Conservation (phyloP, 1,140 invertebrate genomes). For the Sarcophaga peregrina region DNA sequence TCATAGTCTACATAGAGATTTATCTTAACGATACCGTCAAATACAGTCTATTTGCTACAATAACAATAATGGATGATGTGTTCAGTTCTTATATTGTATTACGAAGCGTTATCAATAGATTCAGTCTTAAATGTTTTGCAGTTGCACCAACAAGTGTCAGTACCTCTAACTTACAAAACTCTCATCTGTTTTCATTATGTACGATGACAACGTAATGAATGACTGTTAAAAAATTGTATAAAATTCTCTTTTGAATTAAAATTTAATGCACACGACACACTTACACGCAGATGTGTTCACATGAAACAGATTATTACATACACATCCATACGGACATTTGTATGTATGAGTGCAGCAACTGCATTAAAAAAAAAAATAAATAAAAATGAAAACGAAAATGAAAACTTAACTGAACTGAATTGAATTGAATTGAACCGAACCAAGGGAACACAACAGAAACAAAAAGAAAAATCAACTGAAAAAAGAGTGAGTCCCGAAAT, state of each 20-base stretch:
- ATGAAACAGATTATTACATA: neutral
- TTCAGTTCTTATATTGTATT: too few species aligned
- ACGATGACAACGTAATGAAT: slow-evolving; percentile 18
- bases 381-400: neutral
- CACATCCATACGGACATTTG: neutral
- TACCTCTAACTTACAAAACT: neutral
- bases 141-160: neutral
- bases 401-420: neutral
- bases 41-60: too few species aligned
- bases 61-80: too few species aligned
- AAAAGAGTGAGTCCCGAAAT: neutral
- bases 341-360: neutral
- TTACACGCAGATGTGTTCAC: neutral
- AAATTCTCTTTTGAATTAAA: slow-evolving; percentile 34
- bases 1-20: too few species aligned
- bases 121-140: too few species aligned
- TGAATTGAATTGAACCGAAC: neutral
- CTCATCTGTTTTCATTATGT: slow-evolving; percentile 36
- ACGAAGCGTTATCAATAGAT: too few species aligned
- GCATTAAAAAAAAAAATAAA: neutral
- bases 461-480: slow-evolving; percentile 2
- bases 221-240: slow-evolving; percentile 18
- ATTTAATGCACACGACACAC: slow-evolving; percentile 24
- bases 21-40: too few species aligned
- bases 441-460: neutral